Evolutionary conservation across 2,797 vertebrate genomes (phyloP), one percentile per base, ranked within the genome.

Genomic region (Sebastes alutus): DNA sequence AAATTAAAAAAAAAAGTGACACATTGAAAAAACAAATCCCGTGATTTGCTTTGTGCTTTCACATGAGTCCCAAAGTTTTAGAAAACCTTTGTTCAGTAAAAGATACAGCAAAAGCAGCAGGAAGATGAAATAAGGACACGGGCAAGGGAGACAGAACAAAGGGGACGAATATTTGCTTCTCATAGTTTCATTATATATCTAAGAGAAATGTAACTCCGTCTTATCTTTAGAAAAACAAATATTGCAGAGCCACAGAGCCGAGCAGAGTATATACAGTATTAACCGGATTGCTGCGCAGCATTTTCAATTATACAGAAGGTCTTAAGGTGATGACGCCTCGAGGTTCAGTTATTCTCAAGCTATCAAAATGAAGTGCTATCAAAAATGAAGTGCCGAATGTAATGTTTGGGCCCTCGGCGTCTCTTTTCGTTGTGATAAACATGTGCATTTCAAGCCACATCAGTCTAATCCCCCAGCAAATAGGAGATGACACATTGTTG

Each of bases 391-490:
- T 54, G 67, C 72, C 76, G 46, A 49, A 7, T 42, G 67, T 83
- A 80, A 64, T 91, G 93, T 92, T 89, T 90, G 60, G 88, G 87
- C 91, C 90, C 25, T 35, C 11, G 84, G 89, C 88, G 2, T 66
- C 68, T 78, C 58, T 33, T 64, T 88, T 70, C 77, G 61, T 76
- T 46, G 14, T 73, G 85, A 89, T 71, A 71, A 89, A 83, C 85
- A 87, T 83, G 86, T 82, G 82, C 82, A 80, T 88, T 87, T 82
- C 72, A 60, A 82, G 75, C 75, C 33, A 5, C 76, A 81, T 90
- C 90, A 68, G 67, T 83, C 85, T 85, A 87, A 91, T 91, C 90
- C 90, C 75, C 71, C 77, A 68, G 86, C 90, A 91, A 93, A 93
- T 82, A 78, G 84, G 75, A 82, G 82, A 84, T 87, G 92, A 93